Conservation (phyloP, 2,797 vertebrate species). For the Sebastes nivosus region DNA sequence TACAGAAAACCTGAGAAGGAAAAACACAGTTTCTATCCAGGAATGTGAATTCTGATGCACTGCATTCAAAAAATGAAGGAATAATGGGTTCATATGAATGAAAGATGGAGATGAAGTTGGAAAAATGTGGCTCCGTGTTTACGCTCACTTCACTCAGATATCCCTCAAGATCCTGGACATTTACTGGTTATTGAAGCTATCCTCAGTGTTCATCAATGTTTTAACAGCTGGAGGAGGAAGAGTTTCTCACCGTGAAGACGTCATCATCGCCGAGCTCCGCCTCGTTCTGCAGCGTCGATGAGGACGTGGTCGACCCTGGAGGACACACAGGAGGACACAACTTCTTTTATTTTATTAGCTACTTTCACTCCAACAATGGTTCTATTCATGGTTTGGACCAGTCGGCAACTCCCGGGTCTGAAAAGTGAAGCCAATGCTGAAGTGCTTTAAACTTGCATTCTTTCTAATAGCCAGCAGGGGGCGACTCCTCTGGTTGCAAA, state of each 20-base stretch:
- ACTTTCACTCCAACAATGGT: background rate
- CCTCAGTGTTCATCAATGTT: background rate
- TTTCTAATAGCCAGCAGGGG: too few species aligned
- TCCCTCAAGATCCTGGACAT: background rate
- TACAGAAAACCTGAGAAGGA: background rate
- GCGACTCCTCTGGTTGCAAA: too few species aligned
- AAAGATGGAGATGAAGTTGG: background rate
- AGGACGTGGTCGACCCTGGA: constrained; percentile 96
- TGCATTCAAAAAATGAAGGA: background rate
- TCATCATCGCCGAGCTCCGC: constrained; percentile 95
- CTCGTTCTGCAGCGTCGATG: constrained; percentile 95
- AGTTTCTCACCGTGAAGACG: constrained; percentile 92
- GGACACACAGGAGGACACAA: background rate
- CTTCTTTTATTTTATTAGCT: background rate
- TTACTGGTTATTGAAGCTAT: background rate
- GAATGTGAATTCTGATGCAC: background rate
- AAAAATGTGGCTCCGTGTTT: background rate
- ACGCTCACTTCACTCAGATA: background rate
- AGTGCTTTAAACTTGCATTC: too few species aligned
- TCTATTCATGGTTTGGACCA: background rate
- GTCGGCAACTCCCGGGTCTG: background rate
- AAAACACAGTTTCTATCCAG: background rate
- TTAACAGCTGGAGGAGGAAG: background rate
- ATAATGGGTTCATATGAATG: background rate
- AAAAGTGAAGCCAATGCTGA: too few species aligned